Conservation (phyloP, 2,797 vertebrate genomes). For the Poliocrania exsul region DNA sequence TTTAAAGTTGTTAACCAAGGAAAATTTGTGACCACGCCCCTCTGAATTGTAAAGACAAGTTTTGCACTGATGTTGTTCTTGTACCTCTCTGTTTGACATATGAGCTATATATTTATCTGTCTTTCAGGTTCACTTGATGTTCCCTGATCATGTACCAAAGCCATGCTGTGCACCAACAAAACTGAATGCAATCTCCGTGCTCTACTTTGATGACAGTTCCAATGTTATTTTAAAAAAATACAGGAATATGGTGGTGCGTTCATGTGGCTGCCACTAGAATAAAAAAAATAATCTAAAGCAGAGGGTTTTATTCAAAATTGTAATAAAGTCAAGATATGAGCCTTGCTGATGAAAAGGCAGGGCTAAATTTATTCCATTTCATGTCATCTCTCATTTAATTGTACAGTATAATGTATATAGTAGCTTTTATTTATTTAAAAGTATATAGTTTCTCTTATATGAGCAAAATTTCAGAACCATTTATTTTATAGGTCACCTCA, state of each 20-base stretch:
- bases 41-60: conserved; percentile 7
- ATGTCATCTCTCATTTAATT: conserved; percentile 84
- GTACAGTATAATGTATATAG: conserved; percentile 98
- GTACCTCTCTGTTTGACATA: conserved; percentile 27
- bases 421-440: conserved; percentile 95
- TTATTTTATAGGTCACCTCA: conserved; percentile 58
- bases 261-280: conserved; percentile 95
- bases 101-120: conserved; percentile 53
- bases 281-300: conserved; percentile 53
- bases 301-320: conserved; percentile 58
- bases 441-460: conserved; percentile 70
- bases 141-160: conserved; percentile 98
- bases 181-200: conserved; percentile 97
- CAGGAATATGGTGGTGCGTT: conserved; percentile 98
- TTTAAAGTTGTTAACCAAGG: not conserved
- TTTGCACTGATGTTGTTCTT: not conserved
- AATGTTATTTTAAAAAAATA: conserved; percentile 99
- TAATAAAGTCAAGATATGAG: conserved; percentile 70
- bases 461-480: conserved; percentile 63
- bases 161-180: conserved; percentile 98
- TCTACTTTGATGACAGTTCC: conserved; percentile 99
- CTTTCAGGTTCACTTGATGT: conserved; percentile 98
- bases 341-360: conserved; percentile 50
- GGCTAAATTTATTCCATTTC: conserved; percentile 69
- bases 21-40: not conserved